A percentile compares a stretch with the other conserved stretches of the same genome.
These are phyloP conservation scores for Torymus texanus DNA, from an alignment of 2,888 invertebrate species.

Conservation along the genomic window DNA sequence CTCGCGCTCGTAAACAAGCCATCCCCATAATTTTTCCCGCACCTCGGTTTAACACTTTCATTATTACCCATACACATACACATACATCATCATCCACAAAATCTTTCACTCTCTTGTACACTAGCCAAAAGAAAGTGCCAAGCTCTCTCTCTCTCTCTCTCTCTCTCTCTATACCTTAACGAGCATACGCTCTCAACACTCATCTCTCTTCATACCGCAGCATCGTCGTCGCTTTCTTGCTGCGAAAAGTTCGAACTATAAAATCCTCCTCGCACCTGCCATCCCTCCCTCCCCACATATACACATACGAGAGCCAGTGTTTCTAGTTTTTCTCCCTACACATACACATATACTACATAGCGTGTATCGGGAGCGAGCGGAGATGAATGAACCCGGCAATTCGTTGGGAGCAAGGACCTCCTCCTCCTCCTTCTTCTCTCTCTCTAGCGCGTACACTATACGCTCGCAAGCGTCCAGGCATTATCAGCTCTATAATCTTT, in stretches of 20 bases:
- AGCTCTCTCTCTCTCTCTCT: background rate
- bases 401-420: conserved; percentile 72
- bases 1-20: conserved; percentile 18
- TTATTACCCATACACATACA: conserved; percentile 1
- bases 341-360: conserved; percentile 4
- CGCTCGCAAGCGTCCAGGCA: conserved; percentile 49
- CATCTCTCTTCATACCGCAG: no score
- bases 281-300: background rate
- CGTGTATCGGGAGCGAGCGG: background rate
- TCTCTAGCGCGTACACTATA: conserved; percentile 23
- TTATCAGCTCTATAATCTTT: conserved; percentile 66
- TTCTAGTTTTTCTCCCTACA: conserved; percentile 54
- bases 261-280: background rate
- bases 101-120: background rate
- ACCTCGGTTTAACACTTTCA: conserved; percentile 1
- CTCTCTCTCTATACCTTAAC: background rate
- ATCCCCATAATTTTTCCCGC: background rate
- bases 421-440: conserved; percentile 20
- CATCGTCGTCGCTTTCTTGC: no score
- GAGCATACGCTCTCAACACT: background rate
- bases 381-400: conserved; percentile 75
- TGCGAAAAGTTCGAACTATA: no score
- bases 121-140: conserved; percentile 2
- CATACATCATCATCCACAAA: background rate
- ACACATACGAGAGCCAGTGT: conserved; percentile 12